Evolutionary conservation across 2,797 vertebrate species (phyloP).

Genomic region (Gallirallus australis): DNA sequence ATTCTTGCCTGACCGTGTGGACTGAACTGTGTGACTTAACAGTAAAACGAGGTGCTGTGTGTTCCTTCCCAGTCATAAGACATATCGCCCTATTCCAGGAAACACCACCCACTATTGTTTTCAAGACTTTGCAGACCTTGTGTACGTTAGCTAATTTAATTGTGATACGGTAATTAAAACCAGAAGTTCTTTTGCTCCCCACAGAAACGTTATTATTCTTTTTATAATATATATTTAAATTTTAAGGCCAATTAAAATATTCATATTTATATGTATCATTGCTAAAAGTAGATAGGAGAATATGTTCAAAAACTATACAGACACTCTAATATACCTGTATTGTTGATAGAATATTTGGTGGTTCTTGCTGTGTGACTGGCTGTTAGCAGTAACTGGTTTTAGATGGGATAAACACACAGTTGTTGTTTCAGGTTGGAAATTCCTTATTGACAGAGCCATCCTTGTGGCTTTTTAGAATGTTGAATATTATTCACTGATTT

Average conservation of each 20-base stretch:
- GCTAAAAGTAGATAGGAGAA: neutral
- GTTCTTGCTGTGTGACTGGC: neutral
- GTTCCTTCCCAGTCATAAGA: neutral
- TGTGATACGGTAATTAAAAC: neutral
- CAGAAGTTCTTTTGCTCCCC: neutral
- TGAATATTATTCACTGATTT: neutral
- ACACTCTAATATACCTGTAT: neutral
- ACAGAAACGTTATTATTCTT: neutral
- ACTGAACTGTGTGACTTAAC: neutral
- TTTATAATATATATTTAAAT: neutral
- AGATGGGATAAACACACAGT: neutral
- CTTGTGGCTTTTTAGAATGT: neutral
- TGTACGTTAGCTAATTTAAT: neutral
- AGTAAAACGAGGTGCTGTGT: neutral
- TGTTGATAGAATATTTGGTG: neutral
- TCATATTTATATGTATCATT: neutral
- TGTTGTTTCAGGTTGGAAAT: neutral
- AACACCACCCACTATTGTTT: conserved; percentile 22
- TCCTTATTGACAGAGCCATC: neutral
- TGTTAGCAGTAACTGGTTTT: neutral
- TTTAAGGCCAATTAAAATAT: neutral
- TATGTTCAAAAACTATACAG: neutral
- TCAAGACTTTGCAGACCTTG: neutral
- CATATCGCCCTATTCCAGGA: conserved; percentile 24
- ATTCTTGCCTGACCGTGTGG: neutral